Conservation (phyloP, 2,888 invertebrate genomes). For the Oligia fasciuncula region DNA sequence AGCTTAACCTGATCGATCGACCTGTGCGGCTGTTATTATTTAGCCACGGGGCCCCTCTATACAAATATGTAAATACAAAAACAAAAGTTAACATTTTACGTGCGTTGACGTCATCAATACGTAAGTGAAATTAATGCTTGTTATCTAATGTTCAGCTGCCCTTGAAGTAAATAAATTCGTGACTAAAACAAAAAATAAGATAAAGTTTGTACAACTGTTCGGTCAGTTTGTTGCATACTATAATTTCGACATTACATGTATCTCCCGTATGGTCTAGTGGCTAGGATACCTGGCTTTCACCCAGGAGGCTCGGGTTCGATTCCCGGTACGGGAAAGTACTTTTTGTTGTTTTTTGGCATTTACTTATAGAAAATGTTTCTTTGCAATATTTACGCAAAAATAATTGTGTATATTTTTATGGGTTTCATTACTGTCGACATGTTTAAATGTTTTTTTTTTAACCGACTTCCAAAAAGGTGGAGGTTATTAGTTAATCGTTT, state of each 20-base stretch:
- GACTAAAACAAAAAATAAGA: background rate
- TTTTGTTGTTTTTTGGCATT: too few relatives aligned
- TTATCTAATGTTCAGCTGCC: background rate
- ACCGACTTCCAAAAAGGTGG: too few relatives aligned
- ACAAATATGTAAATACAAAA: background rate
- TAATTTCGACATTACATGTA: fast-evolving
- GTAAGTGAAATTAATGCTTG: too few relatives aligned
- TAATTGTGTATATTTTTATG: too few relatives aligned
- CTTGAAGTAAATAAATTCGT: conserved; percentile 10
- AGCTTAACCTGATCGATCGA: too few relatives aligned
- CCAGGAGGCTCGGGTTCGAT: conserved; percentile 94
- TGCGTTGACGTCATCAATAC: conserved; percentile 32
- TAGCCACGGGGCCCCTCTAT: too few relatives aligned
- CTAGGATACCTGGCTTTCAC: conserved; percentile 93
- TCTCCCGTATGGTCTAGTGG: conserved; percentile 91
- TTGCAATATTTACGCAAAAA: too few relatives aligned
- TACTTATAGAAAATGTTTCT: too few relatives aligned
- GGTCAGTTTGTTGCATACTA: background rate
- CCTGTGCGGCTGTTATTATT: too few relatives aligned
- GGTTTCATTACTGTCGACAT: too few relatives aligned
- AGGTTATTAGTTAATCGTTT: too few relatives aligned
- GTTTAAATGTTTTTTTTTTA: too few relatives aligned
- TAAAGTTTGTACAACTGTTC: conserved; percentile 5
- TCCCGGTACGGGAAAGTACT: conserved; percentile 91
- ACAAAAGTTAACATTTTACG: background rate